Percentiles rank a stretch among this genome's conserved stretches.
phyloP scores from a whole-genome alignment of 2,888 invertebrate species.

The Tinea trinotella region DNA sequence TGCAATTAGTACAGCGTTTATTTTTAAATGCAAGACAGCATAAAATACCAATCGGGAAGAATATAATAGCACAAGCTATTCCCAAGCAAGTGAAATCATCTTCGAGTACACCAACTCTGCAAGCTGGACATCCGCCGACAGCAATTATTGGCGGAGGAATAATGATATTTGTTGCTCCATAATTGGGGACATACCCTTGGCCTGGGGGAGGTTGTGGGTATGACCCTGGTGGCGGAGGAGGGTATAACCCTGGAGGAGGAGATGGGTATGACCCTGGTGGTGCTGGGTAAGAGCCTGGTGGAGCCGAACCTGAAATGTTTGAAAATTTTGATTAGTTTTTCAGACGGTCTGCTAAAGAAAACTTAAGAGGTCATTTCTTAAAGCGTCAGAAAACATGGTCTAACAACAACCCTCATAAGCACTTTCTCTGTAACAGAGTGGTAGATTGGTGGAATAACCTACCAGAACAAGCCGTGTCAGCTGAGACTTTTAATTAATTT shows the following conservation, averaged over 20 bases:
- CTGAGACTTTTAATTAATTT: too few relatives aligned
- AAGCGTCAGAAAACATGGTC: too few relatives aligned
- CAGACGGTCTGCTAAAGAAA: too few relatives aligned
- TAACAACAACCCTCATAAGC: too few relatives aligned
- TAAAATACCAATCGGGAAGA: constrained; percentile 89
- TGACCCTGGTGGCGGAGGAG: constrained; percentile 41
- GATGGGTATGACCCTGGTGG: constrained; percentile 43
- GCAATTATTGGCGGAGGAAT: constrained; percentile 84
- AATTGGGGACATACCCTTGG: constrained; percentile 69
- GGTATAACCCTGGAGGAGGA: constrained; percentile 31
- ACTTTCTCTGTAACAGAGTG: too few relatives aligned
- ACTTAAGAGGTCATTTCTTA: too few relatives aligned
- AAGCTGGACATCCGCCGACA: constrained; percentile 91
- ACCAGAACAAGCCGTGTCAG: too few relatives aligned
- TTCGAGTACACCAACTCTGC: constrained; percentile 88
- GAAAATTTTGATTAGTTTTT: background rate
- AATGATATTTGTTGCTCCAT: constrained; percentile 75
- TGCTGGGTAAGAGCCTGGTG: constrained; percentile 27
- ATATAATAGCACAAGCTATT: constrained; percentile 85
- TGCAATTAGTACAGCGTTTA: constrained; percentile 89
- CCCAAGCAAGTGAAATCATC: constrained; percentile 91
- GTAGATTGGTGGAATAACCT: too few relatives aligned
- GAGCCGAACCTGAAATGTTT: constrained; percentile 9
- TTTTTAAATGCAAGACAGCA: constrained; percentile 90
- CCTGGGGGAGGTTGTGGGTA: constrained; percentile 36